Conservation (phyloP, 2,113 vertebrate genomes). For the Nerophis lumbriciformis region DNA sequence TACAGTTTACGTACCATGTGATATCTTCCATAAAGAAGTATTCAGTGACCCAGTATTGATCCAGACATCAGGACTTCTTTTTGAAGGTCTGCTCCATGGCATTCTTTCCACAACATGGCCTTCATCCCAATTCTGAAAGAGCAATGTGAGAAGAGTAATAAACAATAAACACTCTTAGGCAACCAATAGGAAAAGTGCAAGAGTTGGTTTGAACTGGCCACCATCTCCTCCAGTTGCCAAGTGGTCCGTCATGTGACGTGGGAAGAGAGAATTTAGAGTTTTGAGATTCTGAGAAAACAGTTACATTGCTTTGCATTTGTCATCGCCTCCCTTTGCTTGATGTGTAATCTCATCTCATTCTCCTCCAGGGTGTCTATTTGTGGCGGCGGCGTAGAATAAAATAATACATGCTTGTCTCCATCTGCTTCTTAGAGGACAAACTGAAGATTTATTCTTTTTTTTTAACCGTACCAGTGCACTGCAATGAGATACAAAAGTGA, state of each 20-base stretch:
- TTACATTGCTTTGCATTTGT: slow-evolving; percentile 31
- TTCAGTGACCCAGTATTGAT: too few species aligned
- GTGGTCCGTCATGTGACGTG: slow-evolving; percentile 46
- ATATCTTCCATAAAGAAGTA: too few species aligned
- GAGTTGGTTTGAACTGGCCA: slow-evolving; percentile 47
- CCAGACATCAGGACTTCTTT: too few species aligned
- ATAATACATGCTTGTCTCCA: not conserved
- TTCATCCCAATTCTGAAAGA: not conserved
- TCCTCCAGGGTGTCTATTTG: slow-evolving; percentile 5
- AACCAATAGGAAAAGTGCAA: slow-evolving; percentile 24
- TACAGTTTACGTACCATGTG: too few species aligned
- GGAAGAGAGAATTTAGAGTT: slow-evolving; percentile 34
- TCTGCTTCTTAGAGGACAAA: not conserved
- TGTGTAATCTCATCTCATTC: slow-evolving; percentile 15
- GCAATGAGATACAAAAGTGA: slow-evolving; percentile 48
- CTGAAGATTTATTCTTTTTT: not conserved
- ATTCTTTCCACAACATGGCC: not conserved
- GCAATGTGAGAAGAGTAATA: slow-evolving; percentile 19
- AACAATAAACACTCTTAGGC: slow-evolving; percentile 40
- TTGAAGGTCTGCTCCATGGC: not conserved
- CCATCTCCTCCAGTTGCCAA: slow-evolving; percentile 23
- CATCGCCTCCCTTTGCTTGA: slow-evolving; percentile 3
- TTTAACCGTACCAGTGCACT: not conserved
- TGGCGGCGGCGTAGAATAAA: not conserved
- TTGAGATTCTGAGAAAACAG: slow-evolving; percentile 18